phyloP scores from a whole-genome alignment of 2,113 vertebrate species.

The Caranx ignobilis region DNA sequence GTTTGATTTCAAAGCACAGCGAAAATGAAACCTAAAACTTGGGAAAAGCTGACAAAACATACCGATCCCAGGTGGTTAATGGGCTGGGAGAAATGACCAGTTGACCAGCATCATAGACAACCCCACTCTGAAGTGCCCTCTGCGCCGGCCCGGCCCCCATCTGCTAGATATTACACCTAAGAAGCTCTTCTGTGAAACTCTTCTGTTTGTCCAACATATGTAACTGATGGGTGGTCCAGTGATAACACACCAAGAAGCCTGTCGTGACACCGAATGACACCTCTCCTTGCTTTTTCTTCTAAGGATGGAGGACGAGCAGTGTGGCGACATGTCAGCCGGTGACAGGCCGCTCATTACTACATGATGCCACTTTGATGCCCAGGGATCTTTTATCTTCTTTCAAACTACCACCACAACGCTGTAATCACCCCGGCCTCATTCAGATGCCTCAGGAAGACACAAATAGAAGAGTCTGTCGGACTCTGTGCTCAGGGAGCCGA shows the following conservation, averaged over 20 bases:
- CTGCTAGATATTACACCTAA: conserved; percentile 85
- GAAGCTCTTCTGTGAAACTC: conserved; percentile 76
- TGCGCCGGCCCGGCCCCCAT: conserved; percentile 72
- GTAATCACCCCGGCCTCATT: conserved; percentile 32
- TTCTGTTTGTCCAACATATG: conserved; percentile 81
- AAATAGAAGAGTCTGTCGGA: conserved; percentile 56
- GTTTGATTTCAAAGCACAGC: conserved; percentile 83
- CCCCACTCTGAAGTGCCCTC: conserved; percentile 73
- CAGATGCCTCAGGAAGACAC: conserved; percentile 37
- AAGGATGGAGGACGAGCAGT: not conserved
- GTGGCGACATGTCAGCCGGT: conserved; percentile 21
- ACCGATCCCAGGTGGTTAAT: conserved; percentile 86
- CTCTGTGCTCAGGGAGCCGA: conserved; percentile 46
- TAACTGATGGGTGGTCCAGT: conserved; percentile 83
- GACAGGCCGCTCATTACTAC: conserved; percentile 20
- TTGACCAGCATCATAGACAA: conserved; percentile 82
- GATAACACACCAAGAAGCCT: conserved; percentile 71
- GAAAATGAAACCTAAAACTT: conserved; percentile 81
- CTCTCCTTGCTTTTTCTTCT: conserved; percentile 44
- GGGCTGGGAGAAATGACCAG: conserved; percentile 82
- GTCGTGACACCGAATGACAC: conserved; percentile 68
- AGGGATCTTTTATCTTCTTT: conserved; percentile 47
- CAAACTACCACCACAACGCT: conserved; percentile 11
- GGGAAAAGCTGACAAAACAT: conserved; percentile 86
- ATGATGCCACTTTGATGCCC: conserved; percentile 32